Evolutionary conservation across 2,888 invertebrate species (phyloP).

Genomic region (Labia minor): DNA sequence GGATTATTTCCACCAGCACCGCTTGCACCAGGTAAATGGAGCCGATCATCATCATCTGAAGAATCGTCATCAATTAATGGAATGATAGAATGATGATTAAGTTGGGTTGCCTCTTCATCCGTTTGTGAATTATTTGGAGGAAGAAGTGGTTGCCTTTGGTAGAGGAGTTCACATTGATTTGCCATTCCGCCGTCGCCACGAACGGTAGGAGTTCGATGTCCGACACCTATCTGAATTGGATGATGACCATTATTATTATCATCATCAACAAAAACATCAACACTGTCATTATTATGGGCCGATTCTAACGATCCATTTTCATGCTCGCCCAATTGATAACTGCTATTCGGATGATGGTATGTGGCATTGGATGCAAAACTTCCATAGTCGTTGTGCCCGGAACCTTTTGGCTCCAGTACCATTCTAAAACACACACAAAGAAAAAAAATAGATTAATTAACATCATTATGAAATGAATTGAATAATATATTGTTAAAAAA

Average conservation of each 20-base stretch:
- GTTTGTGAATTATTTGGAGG: conserved; percentile 33
- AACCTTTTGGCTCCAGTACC: conserved; percentile 52
- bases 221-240: conserved; percentile 29
- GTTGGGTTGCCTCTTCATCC: conserved; percentile 26
- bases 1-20: background rate
- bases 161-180: conserved; percentile 41
- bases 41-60: background rate
- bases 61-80: background rate
- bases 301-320: conserved; percentile 26
- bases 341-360: conserved; percentile 31
- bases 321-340: background rate
- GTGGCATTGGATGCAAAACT: conserved; percentile 39
- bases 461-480: background rate
- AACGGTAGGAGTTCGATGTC: background rate
- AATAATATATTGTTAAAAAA: background rate
- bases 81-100: conserved; percentile 24
- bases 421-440: conserved; percentile 42
- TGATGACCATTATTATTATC: conserved; percentile 23
- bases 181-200: conserved; percentile 32
- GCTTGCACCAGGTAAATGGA: background rate
- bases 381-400: conserved; percentile 48
- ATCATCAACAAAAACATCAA: too few relatives aligned
- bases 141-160: conserved; percentile 49
- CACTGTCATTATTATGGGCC: too few relatives aligned
- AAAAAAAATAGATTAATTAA: conserved; percentile 17